phyloP scores from a whole-genome alignment of 2,888 invertebrate genomes.

The Drosophila sordidula region DNA sequence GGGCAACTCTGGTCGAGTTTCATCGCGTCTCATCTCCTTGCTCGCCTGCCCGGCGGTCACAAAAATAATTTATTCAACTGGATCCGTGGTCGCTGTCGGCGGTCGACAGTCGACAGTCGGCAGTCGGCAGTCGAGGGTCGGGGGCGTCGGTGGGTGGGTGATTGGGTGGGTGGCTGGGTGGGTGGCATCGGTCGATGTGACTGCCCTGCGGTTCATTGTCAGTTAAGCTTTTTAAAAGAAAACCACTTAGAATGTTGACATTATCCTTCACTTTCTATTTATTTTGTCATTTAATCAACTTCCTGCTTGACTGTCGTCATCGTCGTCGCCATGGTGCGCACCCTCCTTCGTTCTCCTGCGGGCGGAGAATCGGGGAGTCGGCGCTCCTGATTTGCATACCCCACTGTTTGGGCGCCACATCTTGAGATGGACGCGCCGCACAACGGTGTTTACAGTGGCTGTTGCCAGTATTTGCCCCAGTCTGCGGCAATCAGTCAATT shows the following conservation, averaged over 20 bases:
- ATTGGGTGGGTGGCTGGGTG: too few relatives aligned
- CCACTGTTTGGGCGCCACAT: conserved; percentile 41
- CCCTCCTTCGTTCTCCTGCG: conserved; percentile 12
- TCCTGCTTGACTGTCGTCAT: conserved; percentile 61
- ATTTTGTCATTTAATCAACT: conserved; percentile 83
- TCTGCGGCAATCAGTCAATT: conserved; percentile 71
- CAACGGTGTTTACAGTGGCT: conserved; percentile 25
- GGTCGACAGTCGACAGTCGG: conserved; percentile 31
- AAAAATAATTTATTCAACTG: conserved; percentile 80
- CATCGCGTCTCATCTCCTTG: not conserved
- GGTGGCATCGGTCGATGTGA: conserved; percentile 5
- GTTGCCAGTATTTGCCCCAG: conserved; percentile 56
- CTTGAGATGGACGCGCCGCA: conserved; percentile 66
- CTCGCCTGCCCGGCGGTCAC: conserved; percentile 46
- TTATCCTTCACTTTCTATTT: conserved; percentile 80
- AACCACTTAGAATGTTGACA: conserved; percentile 83
- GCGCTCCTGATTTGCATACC: conserved; percentile 72
- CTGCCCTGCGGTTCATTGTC: conserved; percentile 81
- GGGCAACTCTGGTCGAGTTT: conserved; percentile 26
- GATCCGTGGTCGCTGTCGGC: conserved; percentile 64
- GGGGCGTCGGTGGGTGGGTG: not conserved
- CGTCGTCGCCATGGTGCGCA: conserved; percentile 32
- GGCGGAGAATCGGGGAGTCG: too few relatives aligned
- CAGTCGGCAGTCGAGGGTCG: conserved; percentile 18
- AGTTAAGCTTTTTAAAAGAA: conserved; percentile 79